Base-by-base conservation (phyloP, 2,113 vertebrate genomes). In the Hymenochirus boettgeri region DNA sequence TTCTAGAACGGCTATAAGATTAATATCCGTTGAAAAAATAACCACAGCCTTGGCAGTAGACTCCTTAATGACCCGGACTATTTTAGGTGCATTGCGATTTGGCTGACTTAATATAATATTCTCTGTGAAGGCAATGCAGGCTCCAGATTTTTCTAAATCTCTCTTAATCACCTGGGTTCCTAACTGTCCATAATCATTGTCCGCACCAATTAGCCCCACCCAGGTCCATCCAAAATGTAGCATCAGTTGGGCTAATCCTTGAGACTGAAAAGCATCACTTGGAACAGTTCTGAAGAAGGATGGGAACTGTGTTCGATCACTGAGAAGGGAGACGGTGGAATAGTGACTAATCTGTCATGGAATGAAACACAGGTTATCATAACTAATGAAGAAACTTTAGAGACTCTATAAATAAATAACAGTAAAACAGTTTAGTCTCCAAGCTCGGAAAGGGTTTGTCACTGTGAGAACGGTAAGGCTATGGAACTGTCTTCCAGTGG, bases 1-100 rank as follows among this genome's bases (percentile, higher is more conserved):
- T 15, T 77, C 73, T 24, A 80, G 39, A 9, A 80, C 45, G 12
- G 75, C 75, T 21, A 76, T 42, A n/a, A 80, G 72, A 53, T 80
- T 74, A 46, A 73, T 73, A 26, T 80, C 79, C 5, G 71, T 73
- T 39, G 75, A 74, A 8, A 80, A 77, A 11, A 69, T 65, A 4
- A 80, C 72, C 19, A 80, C 57, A 31, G 76, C 70, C 17, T 18
- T 70, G 10, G 74, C 75, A 4, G 70, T 71, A 25, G 79, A 80
- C 21, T 61, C 65, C 48, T 48, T 71, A 31, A 79, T 77, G 8
- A 33, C 71, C 22, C 29, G 53, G 2, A 73, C 75, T 5, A 80
- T 75, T 13, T 75, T 66, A 45, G 45, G 66, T 33, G 75, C 25
- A 25, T 69, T 70, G 35, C 71, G 59, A 10, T 26, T 61, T 25